phyloP scores from a whole-genome alignment of 2,888 invertebrate species.

The Catocala fraxini region DNA sequence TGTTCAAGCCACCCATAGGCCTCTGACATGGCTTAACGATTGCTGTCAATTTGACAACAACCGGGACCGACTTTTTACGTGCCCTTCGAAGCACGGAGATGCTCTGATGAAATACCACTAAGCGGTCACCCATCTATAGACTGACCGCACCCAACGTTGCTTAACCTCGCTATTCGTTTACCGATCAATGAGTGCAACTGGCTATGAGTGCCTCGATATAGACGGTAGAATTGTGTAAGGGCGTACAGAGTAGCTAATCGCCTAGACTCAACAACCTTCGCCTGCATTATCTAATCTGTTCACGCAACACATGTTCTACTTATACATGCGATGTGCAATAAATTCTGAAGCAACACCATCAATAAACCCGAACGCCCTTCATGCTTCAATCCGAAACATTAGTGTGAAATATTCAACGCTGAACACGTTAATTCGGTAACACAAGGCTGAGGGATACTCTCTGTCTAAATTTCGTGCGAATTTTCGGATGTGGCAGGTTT shows the following conservation, averaged over 20 bases:
- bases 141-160: no score
- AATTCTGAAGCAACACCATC: constrained; percentile 38
- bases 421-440: constrained; percentile 37
- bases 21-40: no score
- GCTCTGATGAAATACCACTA: no score
- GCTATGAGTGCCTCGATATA: no score
- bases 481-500: background rate
- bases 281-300: constrained; percentile 15
- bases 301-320: constrained; percentile 8
- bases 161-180: no score
- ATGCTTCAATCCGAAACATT: constrained; percentile 46
- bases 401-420: constrained; percentile 46
- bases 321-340: constrained; percentile 23
- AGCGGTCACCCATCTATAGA: no score
- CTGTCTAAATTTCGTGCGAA: background rate
- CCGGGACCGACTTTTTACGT: no score
- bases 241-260: background rate
- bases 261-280: background rate
- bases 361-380: constrained; percentile 31
- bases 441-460: background rate
- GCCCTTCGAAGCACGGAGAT: no score
- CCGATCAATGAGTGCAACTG: no score
- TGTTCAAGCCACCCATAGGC: no score
- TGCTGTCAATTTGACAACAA: no score
- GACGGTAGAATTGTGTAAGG: no score